Conservation (phyloP, 1,140 invertebrate species). For the Orius insidiosus region DNA sequence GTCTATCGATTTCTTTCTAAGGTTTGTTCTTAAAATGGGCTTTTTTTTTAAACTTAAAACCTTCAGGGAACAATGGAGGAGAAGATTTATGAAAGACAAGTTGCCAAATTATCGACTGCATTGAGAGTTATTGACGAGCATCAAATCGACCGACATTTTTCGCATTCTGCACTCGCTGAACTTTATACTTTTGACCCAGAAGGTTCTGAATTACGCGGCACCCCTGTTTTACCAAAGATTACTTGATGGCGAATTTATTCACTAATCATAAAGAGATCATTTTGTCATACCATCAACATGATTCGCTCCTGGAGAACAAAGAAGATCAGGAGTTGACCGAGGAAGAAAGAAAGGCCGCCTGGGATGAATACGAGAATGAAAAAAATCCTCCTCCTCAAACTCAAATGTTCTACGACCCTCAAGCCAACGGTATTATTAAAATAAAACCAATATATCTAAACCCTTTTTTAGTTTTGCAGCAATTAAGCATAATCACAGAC, state of each 20-base stretch:
- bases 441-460: too few relatives aligned
- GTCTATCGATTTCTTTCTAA: constrained; percentile 87
- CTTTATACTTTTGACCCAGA: constrained; percentile 71
- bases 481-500: too few relatives aligned
- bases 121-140: constrained; percentile 93
- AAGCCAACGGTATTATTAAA: too few relatives aligned
- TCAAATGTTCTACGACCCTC: neutral
- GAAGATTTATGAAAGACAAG: constrained; percentile 92
- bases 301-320: constrained; percentile 83
- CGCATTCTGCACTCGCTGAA: constrained; percentile 67
- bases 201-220: constrained; percentile 25
- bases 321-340: constrained; percentile 79
- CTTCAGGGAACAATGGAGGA: constrained; percentile 88
- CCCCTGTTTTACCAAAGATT: constrained; percentile 36
- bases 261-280: constrained; percentile 49
- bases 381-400: constrained; percentile 20
- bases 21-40: constrained; percentile 35
- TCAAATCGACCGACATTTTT: constrained; percentile 92
- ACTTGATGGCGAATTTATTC: constrained; percentile 69
- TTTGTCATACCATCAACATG: constrained; percentile 77
- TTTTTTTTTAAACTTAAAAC: neutral
- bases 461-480: too few relatives aligned
- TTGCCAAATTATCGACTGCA: constrained; percentile 85
- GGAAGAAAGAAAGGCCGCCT: constrained; percentile 80
- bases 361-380: constrained; percentile 84